These are phyloP conservation scores for Bolinopsis microptera DNA, from an alignment of 37 sponge, comb jelly and placozoan species.

Conservation along the genomic window DNA sequence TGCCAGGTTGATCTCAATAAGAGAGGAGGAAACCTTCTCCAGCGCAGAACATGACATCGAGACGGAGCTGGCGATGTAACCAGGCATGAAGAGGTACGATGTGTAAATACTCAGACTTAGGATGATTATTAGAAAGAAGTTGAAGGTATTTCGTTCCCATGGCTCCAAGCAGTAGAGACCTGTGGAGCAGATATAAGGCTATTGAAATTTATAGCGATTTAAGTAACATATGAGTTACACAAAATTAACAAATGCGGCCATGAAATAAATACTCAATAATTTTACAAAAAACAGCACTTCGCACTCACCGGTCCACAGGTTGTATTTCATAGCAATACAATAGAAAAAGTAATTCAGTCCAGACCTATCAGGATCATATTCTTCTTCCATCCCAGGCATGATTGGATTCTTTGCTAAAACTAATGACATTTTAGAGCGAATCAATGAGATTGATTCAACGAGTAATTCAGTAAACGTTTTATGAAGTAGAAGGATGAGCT, in stretches of 20 bases:
- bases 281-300: too few species aligned
- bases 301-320: slow-evolving; percentile 53
- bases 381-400: slow-evolving; percentile 41
- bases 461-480: too few species aligned
- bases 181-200: background rate
- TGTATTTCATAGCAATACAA: slow-evolving; percentile 31
- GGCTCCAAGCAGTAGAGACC: slow-evolving; percentile 63
- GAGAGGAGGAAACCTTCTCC: background rate
- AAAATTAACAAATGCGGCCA: too few species aligned
- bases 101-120: background rate
- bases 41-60: background rate
- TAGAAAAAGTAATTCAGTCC: slow-evolving; percentile 56
- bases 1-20: background rate
- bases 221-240: too few species aligned
- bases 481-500: too few species aligned
- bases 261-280: too few species aligned
- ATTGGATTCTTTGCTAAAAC: background rate
- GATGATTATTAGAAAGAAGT: slow-evolving; percentile 27
- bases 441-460: too few species aligned
- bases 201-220: background rate
- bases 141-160: slow-evolving; percentile 35
- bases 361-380: slow-evolving; percentile 4
- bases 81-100: slow-evolving; percentile 49
- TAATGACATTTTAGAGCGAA: background rate
- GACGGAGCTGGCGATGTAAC: slow-evolving; percentile 41